These are phyloP conservation scores for Malthinus flaveolus DNA, from an alignment of 2,888 invertebrate genomes.

Conservation along the genomic window DNA sequence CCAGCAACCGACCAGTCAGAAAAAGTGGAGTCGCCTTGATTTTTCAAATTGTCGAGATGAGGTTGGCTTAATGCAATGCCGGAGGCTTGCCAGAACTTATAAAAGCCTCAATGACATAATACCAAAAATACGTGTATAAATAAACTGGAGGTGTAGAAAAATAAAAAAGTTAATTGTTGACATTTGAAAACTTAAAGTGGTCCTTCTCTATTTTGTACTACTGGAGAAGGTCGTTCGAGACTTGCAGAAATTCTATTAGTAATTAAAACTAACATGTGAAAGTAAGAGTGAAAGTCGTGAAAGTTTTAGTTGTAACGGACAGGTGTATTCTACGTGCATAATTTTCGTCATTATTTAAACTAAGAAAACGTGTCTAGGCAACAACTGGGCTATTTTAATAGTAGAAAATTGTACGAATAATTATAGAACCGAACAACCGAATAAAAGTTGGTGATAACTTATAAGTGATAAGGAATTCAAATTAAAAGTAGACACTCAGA, in stretches of 20 bases:
- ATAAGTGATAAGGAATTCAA: conserved; percentile 8
- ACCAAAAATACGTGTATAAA: conserved; percentile 3
- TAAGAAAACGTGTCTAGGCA: background rate
- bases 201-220: background rate
- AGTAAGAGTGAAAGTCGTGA: conserved; percentile 39
- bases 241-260: conserved; percentile 6
- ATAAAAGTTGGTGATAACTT: background rate
- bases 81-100: conserved; percentile 21
- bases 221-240: background rate
- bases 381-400: too few species aligned
- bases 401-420: background rate
- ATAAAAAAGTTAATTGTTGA: conserved; percentile 1
- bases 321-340: conserved; percentile 15
- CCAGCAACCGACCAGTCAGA: too few species aligned
- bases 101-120: conserved; percentile 21
- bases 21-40: conserved; percentile 5
- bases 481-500: conserved; percentile 6
- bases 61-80: conserved; percentile 3
- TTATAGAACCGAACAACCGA: background rate
- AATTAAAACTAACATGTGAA: conserved; percentile 28
- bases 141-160: background rate
- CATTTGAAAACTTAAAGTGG: background rate
- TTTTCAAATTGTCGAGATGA: too few species aligned
- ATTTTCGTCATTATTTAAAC: background rate
- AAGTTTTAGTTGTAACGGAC: conserved; percentile 24